These are phyloP conservation scores for Chrysolina haemoptera DNA, from an alignment of 2,888 invertebrate species.

Conservation along the genomic window DNA sequence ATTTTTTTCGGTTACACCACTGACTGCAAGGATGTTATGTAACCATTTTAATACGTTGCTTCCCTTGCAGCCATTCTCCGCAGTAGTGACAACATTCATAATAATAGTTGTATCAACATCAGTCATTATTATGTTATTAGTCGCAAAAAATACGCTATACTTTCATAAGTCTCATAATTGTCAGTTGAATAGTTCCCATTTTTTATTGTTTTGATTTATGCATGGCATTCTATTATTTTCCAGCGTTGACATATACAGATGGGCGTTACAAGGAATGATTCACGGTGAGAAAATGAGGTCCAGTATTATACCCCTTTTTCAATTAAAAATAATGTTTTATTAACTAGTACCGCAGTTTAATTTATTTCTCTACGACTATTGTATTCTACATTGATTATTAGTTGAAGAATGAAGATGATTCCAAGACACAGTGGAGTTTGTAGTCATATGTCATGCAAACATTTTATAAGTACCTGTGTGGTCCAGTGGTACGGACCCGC, in stretches of 20 bases:
- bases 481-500: too few relatives aligned
- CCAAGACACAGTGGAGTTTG: too few relatives aligned
- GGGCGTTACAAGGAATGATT: conserved; percentile 43
- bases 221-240: conserved; percentile 29
- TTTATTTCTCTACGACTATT: too few relatives aligned
- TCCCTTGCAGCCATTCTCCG: conserved; percentile 32
- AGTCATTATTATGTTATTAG: conserved; percentile 27
- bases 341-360: too few relatives aligned
- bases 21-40: conserved; percentile 31
- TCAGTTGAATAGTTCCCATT: conserved; percentile 3
- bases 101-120: conserved; percentile 12
- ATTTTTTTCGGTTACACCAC: not conserved
- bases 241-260: conserved; percentile 15
- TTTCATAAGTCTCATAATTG: conserved; percentile 17
- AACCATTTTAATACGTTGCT: conserved; percentile 34
- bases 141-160: conserved; percentile 27
- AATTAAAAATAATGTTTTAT: too few relatives aligned
- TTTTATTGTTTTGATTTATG: conserved; percentile 31
- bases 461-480: too few relatives aligned
- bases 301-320: not conserved
- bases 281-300: conserved; percentile 26
- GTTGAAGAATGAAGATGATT: too few relatives aligned
- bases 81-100: conserved; percentile 29
- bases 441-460: too few relatives aligned
- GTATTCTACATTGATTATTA: too few relatives aligned